Percentiles rank a stretch among this genome's conserved stretches.
phyloP scores from a whole-genome alignment of 2,888 invertebrate genomes.

The Ptychoptera contaminata region DNA sequence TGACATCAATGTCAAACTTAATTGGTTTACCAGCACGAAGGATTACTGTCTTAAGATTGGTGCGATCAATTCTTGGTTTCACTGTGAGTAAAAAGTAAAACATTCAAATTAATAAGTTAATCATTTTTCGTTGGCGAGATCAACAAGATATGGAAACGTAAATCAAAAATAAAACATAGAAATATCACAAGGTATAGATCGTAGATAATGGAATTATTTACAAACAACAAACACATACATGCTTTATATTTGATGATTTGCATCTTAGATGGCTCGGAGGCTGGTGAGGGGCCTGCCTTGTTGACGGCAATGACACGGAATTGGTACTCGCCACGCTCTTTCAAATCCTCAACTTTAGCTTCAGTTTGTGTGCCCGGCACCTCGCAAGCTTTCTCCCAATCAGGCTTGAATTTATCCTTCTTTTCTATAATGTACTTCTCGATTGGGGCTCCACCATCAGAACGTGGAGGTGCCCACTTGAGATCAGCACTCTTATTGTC shows the following conservation, averaged over 20 bases:
- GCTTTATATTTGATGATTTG: constrained; percentile 78
- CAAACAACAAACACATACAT: constrained; percentile 40
- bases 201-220: neutral
- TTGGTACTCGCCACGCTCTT: constrained; percentile 81
- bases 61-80: constrained; percentile 93
- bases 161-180: constrained; percentile 4
- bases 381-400: constrained; percentile 83
- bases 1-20: constrained; percentile 83
- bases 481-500: constrained; percentile 86
- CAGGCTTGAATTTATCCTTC: constrained; percentile 68
- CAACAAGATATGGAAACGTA: neutral
- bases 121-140: no score
- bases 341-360: constrained; percentile 69
- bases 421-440: constrained; percentile 87
- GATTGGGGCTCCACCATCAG: constrained; percentile 85
- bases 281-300: constrained; percentile 80
- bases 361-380: constrained; percentile 55
- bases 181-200: no score
- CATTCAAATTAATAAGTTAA: no score
- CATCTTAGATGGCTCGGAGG: constrained; percentile 80
- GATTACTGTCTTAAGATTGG: constrained; percentile 76
- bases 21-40: constrained; percentile 85
- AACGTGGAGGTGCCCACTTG: constrained; percentile 78
- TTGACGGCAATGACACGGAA: constrained; percentile 85
- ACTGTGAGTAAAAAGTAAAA: constrained; percentile 38